Evolutionary conservation across 2,888 invertebrate species (phyloP), one percentile per base, ranked within the genome.

Genomic region (Clivina fossor): DNA sequence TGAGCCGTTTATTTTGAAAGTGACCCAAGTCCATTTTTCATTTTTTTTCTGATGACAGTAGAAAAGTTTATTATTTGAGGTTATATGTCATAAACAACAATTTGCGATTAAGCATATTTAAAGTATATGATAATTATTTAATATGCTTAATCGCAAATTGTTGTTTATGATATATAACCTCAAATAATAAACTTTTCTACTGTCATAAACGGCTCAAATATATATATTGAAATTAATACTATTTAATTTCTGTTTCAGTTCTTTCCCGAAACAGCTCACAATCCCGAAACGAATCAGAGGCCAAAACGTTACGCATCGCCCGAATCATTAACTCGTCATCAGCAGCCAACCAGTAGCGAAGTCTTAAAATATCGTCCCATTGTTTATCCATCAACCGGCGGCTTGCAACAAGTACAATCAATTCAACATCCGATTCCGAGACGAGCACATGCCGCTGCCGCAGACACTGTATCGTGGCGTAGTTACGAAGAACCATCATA

Each of bases 181-280:
- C n/a, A n/a, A n/a, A n/a, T n/a, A n/a, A n/a, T n/a, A n/a, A n/a
- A n/a, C n/a, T n/a, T n/a, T n/a, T n/a, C n/a, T n/a, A n/a, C n/a
- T n/a, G n/a, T n/a, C n/a, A n/a, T n/a, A n/a, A n/a, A n/a, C n/a
- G n/a, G n/a, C n/a, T n/a, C n/a, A n/a, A n/a, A n/a, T n/a, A n/a
- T n/a, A n/a, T 26, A 26, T 26, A 8, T 26, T 26, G 8, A 26
- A 7, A 26, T 30, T 30, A 11, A 2, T 4, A 37, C 3, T 38
- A 38, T 13, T 20, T 40, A 0, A 22, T 49, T 49, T 43, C 19
- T 47, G 16, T 32, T 26, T 49, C 3, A 93, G 92, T 92, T 90
- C 76, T 93, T 91, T 74, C 86, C 91, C 63, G 89, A 90, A 71
- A 90, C 91, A 61, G 93, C 93, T 16, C 90, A 93, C 73, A 90